A percentile compares a stretch with the other conserved stretches of the same genome.
These are phyloP conservation scores for Spisula solida DNA, from an alignment of 2,888 invertebrate species.

Conservation along the genomic window DNA sequence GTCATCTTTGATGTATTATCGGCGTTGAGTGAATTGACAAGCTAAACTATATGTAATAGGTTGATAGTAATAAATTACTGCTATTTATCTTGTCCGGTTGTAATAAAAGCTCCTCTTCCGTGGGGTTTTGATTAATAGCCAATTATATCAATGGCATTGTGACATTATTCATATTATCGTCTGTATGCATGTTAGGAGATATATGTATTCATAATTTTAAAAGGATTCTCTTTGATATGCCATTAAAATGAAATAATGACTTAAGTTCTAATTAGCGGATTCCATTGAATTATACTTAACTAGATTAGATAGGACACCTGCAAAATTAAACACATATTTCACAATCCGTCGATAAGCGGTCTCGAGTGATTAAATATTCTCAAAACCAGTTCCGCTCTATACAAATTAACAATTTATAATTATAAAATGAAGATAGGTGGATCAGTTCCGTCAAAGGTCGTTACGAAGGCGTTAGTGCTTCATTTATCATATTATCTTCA, in stretches of 20 bases:
- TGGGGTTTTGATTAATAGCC: constrained; percentile 64
- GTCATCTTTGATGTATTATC: constrained; percentile 69
- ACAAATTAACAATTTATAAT: constrained; percentile 1
- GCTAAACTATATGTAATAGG: constrained; percentile 67
- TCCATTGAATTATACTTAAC: constrained; percentile 5
- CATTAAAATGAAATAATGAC: constrained; percentile 35
- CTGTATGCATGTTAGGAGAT: constrained; percentile 46
- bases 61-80: constrained; percentile 66
- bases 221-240: constrained; percentile 55
- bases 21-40: constrained; percentile 65
- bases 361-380: constrained; percentile 6
- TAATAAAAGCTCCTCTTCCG: constrained; percentile 65
- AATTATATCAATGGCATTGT: constrained; percentile 61
- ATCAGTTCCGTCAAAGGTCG: background rate
- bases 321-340: constrained; percentile 24
- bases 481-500: background rate
- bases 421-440: background rate
- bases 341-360: background rate
- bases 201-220: constrained; percentile 50
- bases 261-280: constrained; percentile 2
- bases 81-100: constrained; percentile 71
- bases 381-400: background rate
- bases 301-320: constrained; percentile 13
- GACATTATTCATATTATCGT: constrained; percentile 42
- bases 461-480: background rate